Evolutionary conservation across 1,140 invertebrate species (phyloP), one percentile per base, ranked within the genome.

Genomic region (Drosophila baimaii): DNA sequence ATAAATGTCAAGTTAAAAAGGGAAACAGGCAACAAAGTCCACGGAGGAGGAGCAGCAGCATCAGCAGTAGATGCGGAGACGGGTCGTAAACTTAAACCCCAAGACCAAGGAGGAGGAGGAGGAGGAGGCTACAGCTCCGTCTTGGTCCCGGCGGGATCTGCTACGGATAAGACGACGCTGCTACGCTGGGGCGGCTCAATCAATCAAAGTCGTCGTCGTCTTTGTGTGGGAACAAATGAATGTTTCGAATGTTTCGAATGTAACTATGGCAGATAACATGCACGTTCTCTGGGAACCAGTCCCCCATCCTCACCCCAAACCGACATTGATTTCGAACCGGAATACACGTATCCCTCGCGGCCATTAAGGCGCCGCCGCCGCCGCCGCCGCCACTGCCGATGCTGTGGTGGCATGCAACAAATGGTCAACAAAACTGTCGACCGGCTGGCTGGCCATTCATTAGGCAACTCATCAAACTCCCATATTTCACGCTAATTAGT

Each of bases 1-100:
- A 88, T 88, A 88, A 89, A 88, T 83, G 83, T 88, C 83, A 88
- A 88, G 79, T 83, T 77, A 72, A 81, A 81, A 79, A 56, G 44
- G 52, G 70, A 79, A 61, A 77, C 51, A 57, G 44, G 43, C 43
- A 25, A 54, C 51, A n/a, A 21, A 54, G 51, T 15, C 19, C 1
- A 12, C 19, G 27, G 13, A 12, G n/a, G 17, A 7, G 44, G 10
- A 19, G 44, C 5, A 19, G 37, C 15, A 15, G 47, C 9, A 17
- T 9, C 10, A 44, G 49, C 8, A 56, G 69, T n/a, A 7, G 56
- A 46, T 29, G 21, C 13, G 25, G 9, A 46, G 54, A 27, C 27
- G 46, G 62, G 61, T 72, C 66, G 49, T 81, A 63, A 74, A 77
- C 55, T 62, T 75, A 49, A 49, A 17, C n/a, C 58, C 57, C 44